Percentiles rank a stretch among this genome's conserved stretches.
Conservation (phyloP, 2,888 invertebrate species). For the Agrochola litura region DNA sequence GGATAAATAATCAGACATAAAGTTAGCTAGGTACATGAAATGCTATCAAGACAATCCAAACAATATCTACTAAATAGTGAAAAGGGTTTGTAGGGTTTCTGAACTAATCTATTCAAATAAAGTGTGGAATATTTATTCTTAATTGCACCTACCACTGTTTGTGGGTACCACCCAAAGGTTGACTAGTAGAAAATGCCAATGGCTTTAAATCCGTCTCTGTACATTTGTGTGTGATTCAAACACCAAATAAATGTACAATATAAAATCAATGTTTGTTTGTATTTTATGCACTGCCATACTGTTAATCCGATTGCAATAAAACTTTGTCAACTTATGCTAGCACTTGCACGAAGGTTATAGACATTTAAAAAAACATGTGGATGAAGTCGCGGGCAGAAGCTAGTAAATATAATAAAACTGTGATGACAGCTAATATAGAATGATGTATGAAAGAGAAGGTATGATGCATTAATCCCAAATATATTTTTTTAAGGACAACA, state of each 20-base stretch:
- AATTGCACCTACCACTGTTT: neutral
- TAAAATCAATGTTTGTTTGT: too few relatives aligned
- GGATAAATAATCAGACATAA: conserved; percentile 11
- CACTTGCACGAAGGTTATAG: too few relatives aligned
- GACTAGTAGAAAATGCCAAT: neutral
- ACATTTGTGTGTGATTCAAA: neutral
- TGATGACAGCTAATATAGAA: neutral
- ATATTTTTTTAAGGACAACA: neutral
- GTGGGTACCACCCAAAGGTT: neutral
- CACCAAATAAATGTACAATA: too few relatives aligned
- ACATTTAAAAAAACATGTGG: too few relatives aligned
- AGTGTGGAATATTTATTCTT: neutral
- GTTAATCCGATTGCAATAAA: too few relatives aligned
- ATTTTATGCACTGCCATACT: too few relatives aligned
- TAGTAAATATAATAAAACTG: conserved; percentile 2
- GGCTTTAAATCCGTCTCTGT: neutral
- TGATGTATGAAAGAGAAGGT: neutral
- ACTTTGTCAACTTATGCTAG: too few relatives aligned
- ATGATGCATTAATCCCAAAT: neutral
- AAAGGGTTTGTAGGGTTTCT: neutral
- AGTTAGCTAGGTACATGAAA: neutral
- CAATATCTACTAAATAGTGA: neutral
- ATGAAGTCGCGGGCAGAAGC: too few relatives aligned
- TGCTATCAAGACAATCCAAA: neutral
- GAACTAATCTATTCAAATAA: neutral